phyloP scores from a whole-genome alignment of 2,113 vertebrate species.

The Podiceps cristatus region DNA sequence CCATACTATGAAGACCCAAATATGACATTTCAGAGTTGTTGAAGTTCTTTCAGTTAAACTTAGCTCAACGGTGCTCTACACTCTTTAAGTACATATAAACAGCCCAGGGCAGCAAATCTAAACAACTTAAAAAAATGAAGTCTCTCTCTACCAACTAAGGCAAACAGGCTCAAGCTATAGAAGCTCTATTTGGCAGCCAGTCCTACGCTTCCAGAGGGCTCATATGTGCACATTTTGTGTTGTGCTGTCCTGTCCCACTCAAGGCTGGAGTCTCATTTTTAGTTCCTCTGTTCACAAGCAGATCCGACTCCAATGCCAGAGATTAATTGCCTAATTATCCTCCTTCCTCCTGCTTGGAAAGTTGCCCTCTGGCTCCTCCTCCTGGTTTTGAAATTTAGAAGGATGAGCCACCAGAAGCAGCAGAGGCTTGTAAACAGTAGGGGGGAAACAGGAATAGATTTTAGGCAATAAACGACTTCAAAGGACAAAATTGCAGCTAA shows the following conservation, averaged over 20 bases:
- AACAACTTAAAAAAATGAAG: background rate
- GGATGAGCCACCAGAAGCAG: background rate
- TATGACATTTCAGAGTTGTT: background rate
- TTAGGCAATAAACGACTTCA: background rate
- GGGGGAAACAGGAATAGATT: background rate
- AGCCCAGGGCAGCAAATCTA: background rate
- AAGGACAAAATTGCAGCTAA: background rate
- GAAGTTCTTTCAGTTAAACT: background rate
- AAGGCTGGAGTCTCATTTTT: background rate
- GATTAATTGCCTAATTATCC: conserved; percentile 32
- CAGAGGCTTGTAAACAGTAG: background rate
- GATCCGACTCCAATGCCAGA: background rate
- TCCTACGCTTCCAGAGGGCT: background rate
- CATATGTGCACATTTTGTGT: background rate
- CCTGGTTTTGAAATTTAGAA: conserved; percentile 18
- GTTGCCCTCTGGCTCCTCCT: conserved; percentile 38
- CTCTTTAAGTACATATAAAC: background rate
- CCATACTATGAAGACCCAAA: background rate
- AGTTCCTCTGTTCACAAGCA: background rate
- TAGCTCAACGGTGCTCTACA: background rate
- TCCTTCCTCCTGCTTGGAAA: conserved; percentile 5
- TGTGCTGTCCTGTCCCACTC: background rate
- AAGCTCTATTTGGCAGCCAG: background rate
- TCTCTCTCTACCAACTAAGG: background rate
- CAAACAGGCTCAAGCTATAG: background rate